Base-by-base conservation (phyloP, 2,888 invertebrate species). In the Pachydiplax longipennis region DNA sequence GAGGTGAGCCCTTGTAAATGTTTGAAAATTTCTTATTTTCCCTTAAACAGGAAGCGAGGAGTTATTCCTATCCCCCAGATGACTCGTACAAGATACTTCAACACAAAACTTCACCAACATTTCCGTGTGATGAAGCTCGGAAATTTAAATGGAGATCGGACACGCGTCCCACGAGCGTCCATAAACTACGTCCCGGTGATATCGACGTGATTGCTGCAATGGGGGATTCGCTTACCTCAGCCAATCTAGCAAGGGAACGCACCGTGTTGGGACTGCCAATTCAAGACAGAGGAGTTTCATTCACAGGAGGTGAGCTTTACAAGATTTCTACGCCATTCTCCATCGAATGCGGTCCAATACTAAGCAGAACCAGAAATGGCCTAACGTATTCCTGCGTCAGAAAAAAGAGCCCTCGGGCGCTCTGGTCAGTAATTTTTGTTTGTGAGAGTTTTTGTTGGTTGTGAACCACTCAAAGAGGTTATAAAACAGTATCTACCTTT, bases 201-300 rank as follows among this genome's bases (percentile, higher is more conserved):
- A 96, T 97, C 87, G 96, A 96, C 92, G 96, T 97, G 58, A 95
- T 97, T 18, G 97, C 95, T 0, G 97, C 96, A 0, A 95, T 97
- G 92, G 97, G 97, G 0, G 97, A 97, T 93, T 97, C 96, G 0
- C 93, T 97, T 92, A 95, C 97, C 1, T 97, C 97, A 5, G 87
- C 35, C 73, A 97, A 96, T 92, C 97, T 97, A 0, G 97, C 97
- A 0, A 93, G 97, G 92, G 97, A 96, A 92, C 96, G 96, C 93
- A 97, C 95, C 92, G 97, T 97, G 0, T 93, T 96, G 2, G 97
- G 97, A 1, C 96, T 96, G 0, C 95, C 97, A 92, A 96, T 97
- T 91, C 97, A 97, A 93, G 96, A 96, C 92, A 94, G 97, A 90
- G 97, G 97, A 0, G 96, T 97, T 1, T 97, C 97, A 22, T 97